Conservation (phyloP, 2,888 invertebrate species). For the Drosophila greeni region DNA sequence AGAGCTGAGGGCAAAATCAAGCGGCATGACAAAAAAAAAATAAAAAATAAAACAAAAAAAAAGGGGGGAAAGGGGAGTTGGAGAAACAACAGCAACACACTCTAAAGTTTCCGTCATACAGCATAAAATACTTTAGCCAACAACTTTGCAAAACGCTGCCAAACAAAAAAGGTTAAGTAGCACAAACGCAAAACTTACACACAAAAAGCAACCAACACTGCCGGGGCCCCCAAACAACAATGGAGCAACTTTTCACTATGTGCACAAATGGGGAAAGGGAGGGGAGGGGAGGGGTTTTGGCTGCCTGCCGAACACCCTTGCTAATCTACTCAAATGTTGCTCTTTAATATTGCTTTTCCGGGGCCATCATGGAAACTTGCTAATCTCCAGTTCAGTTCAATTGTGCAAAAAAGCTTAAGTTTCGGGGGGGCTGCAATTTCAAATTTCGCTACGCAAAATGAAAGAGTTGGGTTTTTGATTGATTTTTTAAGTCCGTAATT, state of each 20-base stretch:
- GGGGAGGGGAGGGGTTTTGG: too few species aligned
- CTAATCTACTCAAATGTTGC: conserved; percentile 16
- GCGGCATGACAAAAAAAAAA: conserved; percentile 45
- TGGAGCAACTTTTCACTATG: conserved; percentile 28
- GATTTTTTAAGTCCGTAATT: background rate
- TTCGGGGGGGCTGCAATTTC: background rate
- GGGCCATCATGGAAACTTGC: background rate
- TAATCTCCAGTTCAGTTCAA: conserved; percentile 11
- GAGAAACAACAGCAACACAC: conserved; percentile 30
- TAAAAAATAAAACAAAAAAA: background rate
- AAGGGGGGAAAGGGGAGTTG: background rate
- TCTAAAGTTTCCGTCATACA: conserved; percentile 39
- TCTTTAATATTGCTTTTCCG: conserved; percentile 9
- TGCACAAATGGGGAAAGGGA: conserved; percentile 1
- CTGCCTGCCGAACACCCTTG: conserved; percentile 18
- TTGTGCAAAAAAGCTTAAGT: background rate
- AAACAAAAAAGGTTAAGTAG: conserved; percentile 50
- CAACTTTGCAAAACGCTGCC: conserved; percentile 45
- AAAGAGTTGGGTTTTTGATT: background rate
- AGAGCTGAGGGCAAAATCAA: conserved; percentile 42
- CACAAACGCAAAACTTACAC: conserved; percentile 42
- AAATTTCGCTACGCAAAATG: too few species aligned
- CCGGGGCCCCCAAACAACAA: conserved; percentile 8
- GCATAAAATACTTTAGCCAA: conserved; percentile 51
- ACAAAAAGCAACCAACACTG: conserved; percentile 30